phyloP scores from a whole-genome alignment of 2,888 invertebrate genomes.

The Stegana nigrithorax region DNA sequence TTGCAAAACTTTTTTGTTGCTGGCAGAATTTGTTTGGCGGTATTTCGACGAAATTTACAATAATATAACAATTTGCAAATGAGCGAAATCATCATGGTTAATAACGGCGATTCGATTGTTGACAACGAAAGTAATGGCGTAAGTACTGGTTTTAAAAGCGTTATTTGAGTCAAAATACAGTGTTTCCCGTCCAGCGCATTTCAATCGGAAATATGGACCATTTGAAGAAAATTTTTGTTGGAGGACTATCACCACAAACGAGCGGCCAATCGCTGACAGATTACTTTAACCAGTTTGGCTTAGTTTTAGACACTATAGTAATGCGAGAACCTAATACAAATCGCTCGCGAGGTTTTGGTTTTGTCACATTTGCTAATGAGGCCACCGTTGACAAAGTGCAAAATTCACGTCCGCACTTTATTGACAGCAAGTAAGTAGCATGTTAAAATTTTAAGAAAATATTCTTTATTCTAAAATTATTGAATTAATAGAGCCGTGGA shows the following conservation, averaged over 20 bases:
- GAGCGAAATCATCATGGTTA: not conserved
- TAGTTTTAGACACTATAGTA: conserved; percentile 59
- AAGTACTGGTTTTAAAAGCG: too few species aligned
- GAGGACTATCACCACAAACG: conserved; percentile 58
- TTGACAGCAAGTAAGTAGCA: conserved; percentile 70
- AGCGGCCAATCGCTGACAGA: conserved; percentile 51
- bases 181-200: too few species aligned
- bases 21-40: too few species aligned
- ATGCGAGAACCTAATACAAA: conserved; percentile 63
- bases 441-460: not conserved
- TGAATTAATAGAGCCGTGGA: conserved; percentile 55
- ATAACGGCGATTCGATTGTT: not conserved
- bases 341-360: conserved; percentile 64
- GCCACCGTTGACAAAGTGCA: conserved; percentile 62
- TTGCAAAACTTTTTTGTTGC: too few species aligned
- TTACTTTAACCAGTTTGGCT: conserved; percentile 60
- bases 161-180: too few species aligned
- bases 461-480: not conserved
- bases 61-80: too few species aligned
- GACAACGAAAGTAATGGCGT: not conserved
- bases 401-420: conserved; percentile 53
- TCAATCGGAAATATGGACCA: conserved; percentile 43
- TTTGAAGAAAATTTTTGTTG: conserved; percentile 63
- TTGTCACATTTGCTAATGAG: conserved; percentile 56
- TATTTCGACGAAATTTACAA: too few species aligned